These are phyloP conservation scores for Eupithecia centaureata DNA, from an alignment of 2,888 invertebrate species.

Conservation along the genomic window DNA sequence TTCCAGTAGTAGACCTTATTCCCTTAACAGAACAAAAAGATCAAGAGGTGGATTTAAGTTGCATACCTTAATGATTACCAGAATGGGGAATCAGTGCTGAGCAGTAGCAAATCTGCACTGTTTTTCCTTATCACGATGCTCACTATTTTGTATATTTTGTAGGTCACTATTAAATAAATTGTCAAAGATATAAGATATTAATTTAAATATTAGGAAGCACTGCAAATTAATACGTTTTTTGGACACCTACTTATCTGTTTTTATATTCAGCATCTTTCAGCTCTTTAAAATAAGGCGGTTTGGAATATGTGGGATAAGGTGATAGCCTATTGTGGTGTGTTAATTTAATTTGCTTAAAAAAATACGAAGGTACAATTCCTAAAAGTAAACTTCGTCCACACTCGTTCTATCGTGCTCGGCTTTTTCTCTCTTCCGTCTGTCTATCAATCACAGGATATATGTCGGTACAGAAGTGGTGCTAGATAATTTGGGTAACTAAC, in stretches of 20 bases:
- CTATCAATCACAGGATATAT: not conserved
- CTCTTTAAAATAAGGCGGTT: no score
- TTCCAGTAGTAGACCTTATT: slow-evolving; percentile 26
- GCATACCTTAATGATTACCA: not conserved
- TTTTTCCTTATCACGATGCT: not conserved
- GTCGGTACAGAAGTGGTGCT: not conserved
- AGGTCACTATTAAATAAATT: not conserved
- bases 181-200: no score
- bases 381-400: not conserved
- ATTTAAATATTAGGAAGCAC: not conserved
- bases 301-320: no score
- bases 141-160: not conserved
- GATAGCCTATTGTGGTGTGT: no score
- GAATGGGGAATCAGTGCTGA: no score
- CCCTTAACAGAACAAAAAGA: slow-evolving; percentile 17
- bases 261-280: no score
- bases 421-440: not conserved
- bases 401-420: not conserved
- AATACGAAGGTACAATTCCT: no score
- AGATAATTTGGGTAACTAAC: not conserved
- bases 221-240: not conserved
- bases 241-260: not conserved
- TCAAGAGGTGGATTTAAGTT: not conserved
- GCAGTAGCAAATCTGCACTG: not conserved
- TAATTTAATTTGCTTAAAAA: no score